phyloP scores from a whole-genome alignment of 2,888 invertebrate genomes.

The Oscheius sp. region DNA sequence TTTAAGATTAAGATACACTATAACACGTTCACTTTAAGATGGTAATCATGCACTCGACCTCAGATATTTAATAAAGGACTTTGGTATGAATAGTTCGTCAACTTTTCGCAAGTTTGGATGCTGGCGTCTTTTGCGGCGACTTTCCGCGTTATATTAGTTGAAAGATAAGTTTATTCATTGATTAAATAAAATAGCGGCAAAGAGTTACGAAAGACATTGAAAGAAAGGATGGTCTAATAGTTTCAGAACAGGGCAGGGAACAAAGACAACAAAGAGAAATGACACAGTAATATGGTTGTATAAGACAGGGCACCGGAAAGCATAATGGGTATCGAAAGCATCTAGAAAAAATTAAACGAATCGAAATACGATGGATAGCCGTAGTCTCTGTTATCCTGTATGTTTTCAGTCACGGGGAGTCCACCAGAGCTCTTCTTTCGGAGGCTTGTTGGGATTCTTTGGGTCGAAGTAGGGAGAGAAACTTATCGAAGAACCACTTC shows the following conservation, averaged over 20 bases:
- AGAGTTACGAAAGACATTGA: neutral
- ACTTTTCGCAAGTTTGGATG: no score
- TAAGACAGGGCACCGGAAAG: constrained; percentile 17
- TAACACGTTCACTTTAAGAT: no score
- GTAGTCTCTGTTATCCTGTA: constrained; percentile 21
- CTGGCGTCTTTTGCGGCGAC: no score
- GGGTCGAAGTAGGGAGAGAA: constrained; percentile 55
- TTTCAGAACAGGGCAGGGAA: no score
- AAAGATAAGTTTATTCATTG: no score
- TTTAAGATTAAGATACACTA: no score
- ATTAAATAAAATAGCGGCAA: neutral
- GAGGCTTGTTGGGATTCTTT: constrained; percentile 52
- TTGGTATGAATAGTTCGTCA: no score
- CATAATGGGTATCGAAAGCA: neutral
- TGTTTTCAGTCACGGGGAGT: constrained; percentile 28
- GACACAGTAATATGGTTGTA: constrained; percentile 1
- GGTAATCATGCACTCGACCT: no score
- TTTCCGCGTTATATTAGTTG: neutral
- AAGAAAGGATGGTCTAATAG: no score
- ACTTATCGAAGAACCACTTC: constrained; percentile 45
- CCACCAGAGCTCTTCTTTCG: constrained; percentile 61
- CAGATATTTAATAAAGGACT: no score
- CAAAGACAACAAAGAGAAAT: constrained; percentile 14
- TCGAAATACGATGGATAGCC: constrained; percentile 17
- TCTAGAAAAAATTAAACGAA: constrained; percentile 3